A percentile compares a stretch with the other conserved stretches of the same genome.
phyloP scores from a whole-genome alignment of 2,113 vertebrate genomes.

The Syrmaticus mikado region DNA sequence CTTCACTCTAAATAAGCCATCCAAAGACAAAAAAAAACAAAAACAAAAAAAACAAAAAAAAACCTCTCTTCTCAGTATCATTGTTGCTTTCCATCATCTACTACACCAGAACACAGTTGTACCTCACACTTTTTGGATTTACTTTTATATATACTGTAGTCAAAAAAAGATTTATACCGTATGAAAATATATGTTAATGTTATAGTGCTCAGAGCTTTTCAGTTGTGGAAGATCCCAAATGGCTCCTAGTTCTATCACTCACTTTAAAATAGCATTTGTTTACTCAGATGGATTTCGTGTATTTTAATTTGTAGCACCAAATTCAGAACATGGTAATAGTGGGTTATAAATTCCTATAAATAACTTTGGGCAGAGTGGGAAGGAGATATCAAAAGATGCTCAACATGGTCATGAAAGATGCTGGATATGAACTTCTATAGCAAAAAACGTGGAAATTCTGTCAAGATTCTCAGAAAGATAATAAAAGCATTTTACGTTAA shows the following conservation, averaged over 20 bases:
- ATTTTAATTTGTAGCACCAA: background rate
- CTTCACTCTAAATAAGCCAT: background rate
- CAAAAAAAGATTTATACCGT: background rate
- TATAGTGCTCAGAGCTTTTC: background rate
- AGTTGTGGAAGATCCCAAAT: background rate
- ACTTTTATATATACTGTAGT: background rate
- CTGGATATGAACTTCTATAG: background rate
- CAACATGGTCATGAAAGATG: background rate
- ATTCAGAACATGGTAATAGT: background rate
- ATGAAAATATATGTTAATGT: background rate
- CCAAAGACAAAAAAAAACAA: background rate
- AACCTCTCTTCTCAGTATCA: background rate
- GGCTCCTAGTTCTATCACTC: background rate
- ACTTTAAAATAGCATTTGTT: background rate
- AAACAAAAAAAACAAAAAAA: background rate
- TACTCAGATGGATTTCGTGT: background rate
- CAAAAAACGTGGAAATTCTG: no score
- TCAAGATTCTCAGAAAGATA: background rate
- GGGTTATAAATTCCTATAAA: background rate
- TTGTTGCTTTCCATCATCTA: background rate
- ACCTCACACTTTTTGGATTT: background rate
- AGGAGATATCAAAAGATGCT: background rate
- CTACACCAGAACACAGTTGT: background rate
- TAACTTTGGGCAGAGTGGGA: background rate
- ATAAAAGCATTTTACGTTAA: background rate